Evolutionary conservation across 2,797 vertebrate genomes (phyloP).

Genomic region (Mastacembelus armatus): DNA sequence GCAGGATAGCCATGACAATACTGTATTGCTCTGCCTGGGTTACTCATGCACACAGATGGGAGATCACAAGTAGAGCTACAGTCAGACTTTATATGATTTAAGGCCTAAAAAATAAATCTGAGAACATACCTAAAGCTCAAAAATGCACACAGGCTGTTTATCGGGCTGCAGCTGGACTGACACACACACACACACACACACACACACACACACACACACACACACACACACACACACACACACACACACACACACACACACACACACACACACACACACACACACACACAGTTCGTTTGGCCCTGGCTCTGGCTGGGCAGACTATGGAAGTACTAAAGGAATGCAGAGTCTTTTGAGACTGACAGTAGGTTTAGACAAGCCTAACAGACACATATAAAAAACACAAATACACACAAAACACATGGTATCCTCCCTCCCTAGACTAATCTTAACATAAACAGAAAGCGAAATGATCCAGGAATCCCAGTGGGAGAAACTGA

Average conservation of each 20-base stretch:
- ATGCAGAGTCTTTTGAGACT: conserved; percentile 56
- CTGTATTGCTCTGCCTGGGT: no score
- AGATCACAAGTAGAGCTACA: conserved; percentile 4
- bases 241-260: neutral
- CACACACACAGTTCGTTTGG: conserved; percentile 18
- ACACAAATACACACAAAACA: conserved; percentile 16
- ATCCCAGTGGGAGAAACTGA: conserved; percentile 18
- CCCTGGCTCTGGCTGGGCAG: conserved; percentile 36
- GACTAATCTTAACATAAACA: conserved; percentile 34
- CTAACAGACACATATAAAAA: neutral
- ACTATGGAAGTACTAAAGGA: conserved; percentile 56
- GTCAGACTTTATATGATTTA: conserved; percentile 27
- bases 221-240: neutral
- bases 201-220: conserved; percentile 10
- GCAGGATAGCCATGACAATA: neutral
- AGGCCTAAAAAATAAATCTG: conserved; percentile 38
- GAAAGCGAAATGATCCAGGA: conserved; percentile 13
- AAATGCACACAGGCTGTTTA: conserved; percentile 32
- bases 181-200: neutral
- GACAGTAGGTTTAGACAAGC: conserved; percentile 38
- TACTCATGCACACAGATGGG: conserved; percentile 4
- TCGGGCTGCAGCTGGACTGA: conserved; percentile 56
- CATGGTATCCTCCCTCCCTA: conserved; percentile 10
- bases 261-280: conserved; percentile 2
- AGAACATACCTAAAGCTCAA: conserved; percentile 36